Base-by-base conservation (phyloP, 2,113 vertebrate species). In the Cavia aperea region DNA sequence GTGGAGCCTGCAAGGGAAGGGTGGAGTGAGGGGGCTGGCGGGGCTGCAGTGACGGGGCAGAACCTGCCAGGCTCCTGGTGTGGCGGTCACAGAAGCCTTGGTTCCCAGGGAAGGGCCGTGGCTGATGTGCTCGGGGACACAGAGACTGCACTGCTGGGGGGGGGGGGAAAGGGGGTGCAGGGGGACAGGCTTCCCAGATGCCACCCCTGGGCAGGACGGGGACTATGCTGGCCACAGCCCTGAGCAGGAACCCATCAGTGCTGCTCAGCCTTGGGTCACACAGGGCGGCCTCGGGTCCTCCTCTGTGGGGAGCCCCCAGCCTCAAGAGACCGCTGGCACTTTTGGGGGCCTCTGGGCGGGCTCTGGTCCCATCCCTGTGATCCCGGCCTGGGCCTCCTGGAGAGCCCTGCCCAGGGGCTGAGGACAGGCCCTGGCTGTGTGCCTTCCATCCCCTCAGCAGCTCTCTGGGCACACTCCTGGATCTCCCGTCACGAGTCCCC, bases 1-100 rank as follows among this genome's bases (percentile, higher is more conserved):
- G 65, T 6, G 31, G 75, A 79, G 93, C 96, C 98, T 98, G 94
- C 29, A 96, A 96, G 21, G 39, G 92, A 56, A 97, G 39, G 11
- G 11, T 33, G n/a, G 0, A 0, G 5, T 97, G 91, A 97, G 81
- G 54, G 68, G 43, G n/a, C 36, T 33, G 16, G 0, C 1, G 62
- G 39, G 46, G 29, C 16, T 54, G 85, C 70, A 49, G 2, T 2
- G 23, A 58, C 51, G 9, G 7, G n/a, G 29, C 31, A 49, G 54
- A 39, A 24, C 33, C 62, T 7, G 0, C 11, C 7, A 15, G 54
- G 16, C 90, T 78, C 14, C 7, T 5, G 65, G 5, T 33, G 54
- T 26, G 21, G 82, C 26, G 19, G 2, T 29, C 31, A 4, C 7
- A 15, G n/a, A 63, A 26, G 19, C 18, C 68, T 63, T 21, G 13